phyloP scores from a whole-genome alignment of 2,797 vertebrate species.

The Pogonophryne albipinna region DNA sequence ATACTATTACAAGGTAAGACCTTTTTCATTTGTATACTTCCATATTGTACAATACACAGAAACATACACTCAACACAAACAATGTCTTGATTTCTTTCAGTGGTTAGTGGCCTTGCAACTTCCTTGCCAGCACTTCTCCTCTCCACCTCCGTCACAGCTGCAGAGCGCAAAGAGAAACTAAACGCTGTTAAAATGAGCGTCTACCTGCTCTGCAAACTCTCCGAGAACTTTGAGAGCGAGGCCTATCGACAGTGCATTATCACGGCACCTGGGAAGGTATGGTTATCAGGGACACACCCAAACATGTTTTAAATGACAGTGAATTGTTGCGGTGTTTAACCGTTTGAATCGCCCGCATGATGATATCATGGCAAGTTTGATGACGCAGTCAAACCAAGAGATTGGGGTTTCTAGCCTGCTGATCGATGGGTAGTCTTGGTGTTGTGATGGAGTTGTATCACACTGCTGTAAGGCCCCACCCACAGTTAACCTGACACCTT shows the following conservation, averaged over 20 bases:
- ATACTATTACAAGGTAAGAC: conserved; percentile 89
- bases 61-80: not conserved
- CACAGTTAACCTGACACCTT: conserved; percentile 77
- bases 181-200: conserved; percentile 96
- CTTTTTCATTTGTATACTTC: not conserved
- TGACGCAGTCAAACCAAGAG: conserved; percentile 83
- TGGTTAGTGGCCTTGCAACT: conserved; percentile 87
- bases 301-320: not conserved
- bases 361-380: conserved; percentile 88
- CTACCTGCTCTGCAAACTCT: conserved; percentile 90
- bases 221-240: conserved; percentile 90
- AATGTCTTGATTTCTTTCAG: conserved; percentile 68
- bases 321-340: not conserved
- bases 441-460: conserved; percentile 82
- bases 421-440: conserved; percentile 93
- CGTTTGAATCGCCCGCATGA: conserved; percentile 79
- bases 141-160: conserved; percentile 75
- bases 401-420: conserved; percentile 67
- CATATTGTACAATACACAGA: not conserved
- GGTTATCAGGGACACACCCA: not conserved
- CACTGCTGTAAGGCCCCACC: conserved; percentile 93
- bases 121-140: conserved; percentile 86
- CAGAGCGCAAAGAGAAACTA: conserved; percentile 88
- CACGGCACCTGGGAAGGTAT: conserved; percentile 85
- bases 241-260: conserved; percentile 81